Evolutionary conservation across 2,888 invertebrate genomes (phyloP).

Genomic region (Chrysodeixis includens): DNA sequence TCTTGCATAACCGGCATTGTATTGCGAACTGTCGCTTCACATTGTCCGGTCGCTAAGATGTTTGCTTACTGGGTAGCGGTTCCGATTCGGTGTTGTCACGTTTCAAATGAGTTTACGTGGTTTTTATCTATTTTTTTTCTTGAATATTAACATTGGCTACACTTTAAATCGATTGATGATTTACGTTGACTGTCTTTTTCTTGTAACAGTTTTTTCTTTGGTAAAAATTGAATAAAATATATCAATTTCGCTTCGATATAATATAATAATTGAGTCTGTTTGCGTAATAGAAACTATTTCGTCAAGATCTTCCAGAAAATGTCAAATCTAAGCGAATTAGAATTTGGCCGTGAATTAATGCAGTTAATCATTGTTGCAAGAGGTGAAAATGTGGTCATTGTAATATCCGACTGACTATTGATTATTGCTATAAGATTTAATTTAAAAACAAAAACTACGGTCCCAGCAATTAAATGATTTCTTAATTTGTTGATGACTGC

Average conservation of each 20-base stretch:
- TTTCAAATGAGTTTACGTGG: constrained; percentile 52
- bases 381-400: constrained; percentile 34
- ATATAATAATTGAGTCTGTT: background rate
- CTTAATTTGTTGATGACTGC: too few species aligned
- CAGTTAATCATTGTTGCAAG: constrained; percentile 34
- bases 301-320: constrained; percentile 17
- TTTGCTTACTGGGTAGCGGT: constrained; percentile 40
- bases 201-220: background rate
- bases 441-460: background rate
- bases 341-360: constrained; percentile 40
- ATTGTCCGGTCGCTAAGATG: constrained; percentile 18
- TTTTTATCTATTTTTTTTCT: background rate
- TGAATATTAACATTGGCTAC: constrained; percentile 17
- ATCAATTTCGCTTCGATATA: background rate
- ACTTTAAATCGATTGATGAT: constrained; percentile 32
- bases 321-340: constrained; percentile 20
- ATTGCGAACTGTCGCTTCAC: constrained; percentile 55
- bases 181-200: constrained; percentile 9
- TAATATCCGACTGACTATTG: constrained; percentile 13
- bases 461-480: too few species aligned
- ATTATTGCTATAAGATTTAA: background rate
- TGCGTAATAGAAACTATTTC: constrained; percentile 7
- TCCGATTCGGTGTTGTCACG: constrained; percentile 53
- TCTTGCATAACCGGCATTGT: constrained; percentile 64
- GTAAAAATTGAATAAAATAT: too few species aligned